phyloP scores from a whole-genome alignment of 1,140 invertebrate genomes.

The Macrosteles quadrilineatus region DNA sequence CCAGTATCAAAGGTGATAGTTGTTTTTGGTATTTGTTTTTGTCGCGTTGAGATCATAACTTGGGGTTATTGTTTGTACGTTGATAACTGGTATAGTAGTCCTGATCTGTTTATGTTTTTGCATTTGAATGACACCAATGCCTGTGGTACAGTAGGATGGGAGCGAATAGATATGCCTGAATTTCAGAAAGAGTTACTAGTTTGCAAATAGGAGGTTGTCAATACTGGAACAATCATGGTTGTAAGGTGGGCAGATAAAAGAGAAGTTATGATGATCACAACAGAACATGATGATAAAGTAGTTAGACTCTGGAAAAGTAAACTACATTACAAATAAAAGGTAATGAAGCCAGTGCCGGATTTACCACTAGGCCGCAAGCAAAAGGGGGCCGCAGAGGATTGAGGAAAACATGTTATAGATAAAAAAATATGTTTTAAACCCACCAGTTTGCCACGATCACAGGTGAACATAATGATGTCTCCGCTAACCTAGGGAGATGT shows the following conservation, averaged over 20 bases:
- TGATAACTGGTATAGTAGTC: conserved; percentile 45
- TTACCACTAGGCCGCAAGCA: too few species aligned
- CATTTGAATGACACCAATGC: conserved; percentile 39
- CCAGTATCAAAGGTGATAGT: not conserved
- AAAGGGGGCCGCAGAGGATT: too few species aligned
- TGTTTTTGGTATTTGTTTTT: too few species aligned
- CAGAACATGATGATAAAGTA: conserved; percentile 40
- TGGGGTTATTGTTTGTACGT: conserved; percentile 42
- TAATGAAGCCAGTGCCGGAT: too few species aligned
- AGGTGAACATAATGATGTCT: too few species aligned
- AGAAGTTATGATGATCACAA: conserved; percentile 45
- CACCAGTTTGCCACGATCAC: too few species aligned
- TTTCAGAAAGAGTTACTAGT: conserved; percentile 42
- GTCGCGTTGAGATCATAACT: conserved; percentile 42
- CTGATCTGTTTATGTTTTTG: conserved; percentile 40
- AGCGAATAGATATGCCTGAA: conserved; percentile 44
- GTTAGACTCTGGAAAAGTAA: conserved; percentile 35
- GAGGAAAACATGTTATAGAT: too few species aligned
- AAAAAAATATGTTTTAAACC: too few species aligned
- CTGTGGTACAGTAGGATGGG: conserved; percentile 42
- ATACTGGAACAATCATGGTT: conserved; percentile 41
- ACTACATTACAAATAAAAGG: conserved; percentile 21
- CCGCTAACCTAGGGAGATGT: too few species aligned
- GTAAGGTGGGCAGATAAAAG: conserved; percentile 45
- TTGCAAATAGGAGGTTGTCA: conserved; percentile 39